phyloP scores from a whole-genome alignment of 2,888 invertebrate genomes.

The Ormia ochracea region DNA sequence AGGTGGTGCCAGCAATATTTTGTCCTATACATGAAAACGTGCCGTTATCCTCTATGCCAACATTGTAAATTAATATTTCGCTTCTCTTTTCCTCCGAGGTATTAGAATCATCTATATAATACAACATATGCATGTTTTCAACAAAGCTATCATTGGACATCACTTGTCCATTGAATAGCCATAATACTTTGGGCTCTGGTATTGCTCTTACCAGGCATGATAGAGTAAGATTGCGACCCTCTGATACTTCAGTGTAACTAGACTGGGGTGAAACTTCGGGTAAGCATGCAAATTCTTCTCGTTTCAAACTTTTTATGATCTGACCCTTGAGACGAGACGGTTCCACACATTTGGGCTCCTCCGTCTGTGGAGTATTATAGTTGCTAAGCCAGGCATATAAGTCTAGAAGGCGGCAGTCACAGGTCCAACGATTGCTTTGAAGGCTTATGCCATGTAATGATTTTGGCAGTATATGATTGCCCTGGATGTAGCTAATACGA shows the following conservation, averaged over 20 bases:
- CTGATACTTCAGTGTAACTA: constrained; percentile 85
- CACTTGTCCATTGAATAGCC: constrained; percentile 89
- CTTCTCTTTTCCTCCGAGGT: constrained; percentile 84
- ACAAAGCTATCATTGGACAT: constrained; percentile 86
- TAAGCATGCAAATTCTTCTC: constrained; percentile 87
- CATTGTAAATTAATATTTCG: constrained; percentile 87
- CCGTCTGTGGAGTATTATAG: constrained; percentile 86
- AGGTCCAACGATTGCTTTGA: constrained; percentile 92
- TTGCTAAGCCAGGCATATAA: constrained; percentile 87
- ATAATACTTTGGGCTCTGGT: constrained; percentile 88
- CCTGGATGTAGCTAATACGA: constrained; percentile 84
- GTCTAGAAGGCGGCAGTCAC: constrained; percentile 88
- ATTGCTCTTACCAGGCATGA: constrained; percentile 88
- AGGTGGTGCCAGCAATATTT: constrained; percentile 88
- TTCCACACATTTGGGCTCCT: constrained; percentile 86
- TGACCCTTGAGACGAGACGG: constrained; percentile 83
- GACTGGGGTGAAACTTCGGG: constrained; percentile 87
- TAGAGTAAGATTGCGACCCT: constrained; percentile 88
- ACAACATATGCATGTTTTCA: constrained; percentile 83
- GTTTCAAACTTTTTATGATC: constrained; percentile 82
- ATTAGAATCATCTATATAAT: constrained; percentile 85
- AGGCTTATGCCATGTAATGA: constrained; percentile 87
- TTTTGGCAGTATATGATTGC: constrained; percentile 84
- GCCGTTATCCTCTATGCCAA: constrained; percentile 88
- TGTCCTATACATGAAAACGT: constrained; percentile 91